Base-by-base conservation (phyloP, 2,113 vertebrate species). In the Pomatorhinus ruficollis region DNA sequence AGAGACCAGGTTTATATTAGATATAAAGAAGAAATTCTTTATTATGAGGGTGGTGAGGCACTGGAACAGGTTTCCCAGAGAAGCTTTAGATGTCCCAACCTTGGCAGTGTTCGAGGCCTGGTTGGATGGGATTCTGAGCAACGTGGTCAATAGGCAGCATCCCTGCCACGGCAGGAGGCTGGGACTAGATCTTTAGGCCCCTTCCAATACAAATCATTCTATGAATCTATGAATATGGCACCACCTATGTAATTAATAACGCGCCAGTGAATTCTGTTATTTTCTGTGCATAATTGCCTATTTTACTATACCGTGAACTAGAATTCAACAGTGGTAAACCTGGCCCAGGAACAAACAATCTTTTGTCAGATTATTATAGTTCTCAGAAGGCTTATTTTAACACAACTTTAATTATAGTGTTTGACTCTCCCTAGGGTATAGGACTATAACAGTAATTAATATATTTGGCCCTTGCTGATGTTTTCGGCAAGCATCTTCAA, bases 401-500 rank as follows among this genome's bases (percentile, higher is more conserved):
- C 39, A 68, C 23, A 83, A 53, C 21, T 95, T 81, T 92, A 87
- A 92, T 95, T 83, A 66, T 18, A 81, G 37, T 52, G 5, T 79
- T 83, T 87, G 28, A 33, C 66, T 87, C 14, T 93, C 91, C 49
- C 69, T 42, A 61, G 59, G 39, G n/a, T 79, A 23, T 72, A 8
- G 12, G 54, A 45, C 17, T 61, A 12, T 37, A 82, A 27, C 7
- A 75, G 13, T 68, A 96, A 79, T 93, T 91, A 84, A 84, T 87
- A 47, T 24, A 87, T 74, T 87, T 92, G 57, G n/a, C 21, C 50
- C 39, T 82, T 84, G 82, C 35, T 57, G 69, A 70, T 54, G 24
- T 75, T 93, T 33, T 19, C 56, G 65, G 44, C n/a, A 84, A 65
- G 50, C n/a, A 84, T 71, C 49, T 91, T 94, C 66, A 87, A 84